Evolutionary conservation across 2,888 invertebrate genomes (phyloP).

Genomic region (Mythimna lalbum): DNA sequence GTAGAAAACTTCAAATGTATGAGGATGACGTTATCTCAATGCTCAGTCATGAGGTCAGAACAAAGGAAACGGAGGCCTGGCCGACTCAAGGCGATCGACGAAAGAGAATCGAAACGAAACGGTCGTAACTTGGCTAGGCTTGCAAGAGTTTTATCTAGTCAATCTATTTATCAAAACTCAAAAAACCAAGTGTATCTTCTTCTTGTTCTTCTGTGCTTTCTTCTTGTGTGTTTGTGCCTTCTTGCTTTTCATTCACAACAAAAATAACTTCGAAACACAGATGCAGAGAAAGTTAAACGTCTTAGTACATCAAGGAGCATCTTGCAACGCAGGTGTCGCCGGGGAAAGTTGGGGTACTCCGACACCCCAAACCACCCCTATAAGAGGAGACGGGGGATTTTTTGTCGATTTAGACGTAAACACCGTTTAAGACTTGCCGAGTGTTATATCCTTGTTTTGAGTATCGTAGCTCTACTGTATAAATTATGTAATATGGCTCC

Average conservation of each 20-base stretch:
- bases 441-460: constrained; percentile 66
- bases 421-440: constrained; percentile 75
- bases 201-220: too few species aligned
- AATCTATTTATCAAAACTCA: constrained; percentile 29
- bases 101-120: too few species aligned
- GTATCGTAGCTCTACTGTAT: constrained; percentile 51
- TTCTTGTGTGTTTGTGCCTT: too few species aligned
- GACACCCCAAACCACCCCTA: constrained; percentile 30
- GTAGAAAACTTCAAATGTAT: too few species aligned
- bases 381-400: constrained; percentile 72
- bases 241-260: constrained; percentile 28
- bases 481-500: constrained; percentile 48
- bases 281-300: constrained; percentile 64
- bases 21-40: too few species aligned
- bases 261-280: constrained; percentile 45
- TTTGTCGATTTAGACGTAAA: constrained; percentile 84
- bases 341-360: constrained; percentile 67
- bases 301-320: constrained; percentile 76
- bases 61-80: too few species aligned
- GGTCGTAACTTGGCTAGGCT: too few species aligned
- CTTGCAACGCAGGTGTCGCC: constrained; percentile 78
- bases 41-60: too few species aligned
- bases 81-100: too few species aligned
- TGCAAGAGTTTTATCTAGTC: background rate
- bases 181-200: constrained; percentile 7